Evolutionary conservation across 2,113 vertebrate species (phyloP), one percentile per base, ranked within the genome.

Genomic region (Vulpes ferrilata): DNA sequence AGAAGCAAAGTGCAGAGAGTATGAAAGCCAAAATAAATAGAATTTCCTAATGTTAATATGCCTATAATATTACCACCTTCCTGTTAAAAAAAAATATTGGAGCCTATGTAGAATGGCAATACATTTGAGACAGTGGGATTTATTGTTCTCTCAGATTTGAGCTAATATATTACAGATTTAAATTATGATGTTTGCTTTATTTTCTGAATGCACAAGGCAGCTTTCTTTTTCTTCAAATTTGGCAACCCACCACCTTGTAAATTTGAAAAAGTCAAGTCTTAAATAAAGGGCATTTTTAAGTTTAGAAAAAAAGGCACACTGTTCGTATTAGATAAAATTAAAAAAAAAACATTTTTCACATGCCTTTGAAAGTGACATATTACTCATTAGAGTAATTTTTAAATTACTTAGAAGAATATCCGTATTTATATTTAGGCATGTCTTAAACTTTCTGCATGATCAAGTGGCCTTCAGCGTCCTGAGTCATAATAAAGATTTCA

Each of bases 11-110:
- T 76, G 69, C 87, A 96, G 94, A 91, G 91, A 17, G 15, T 32
- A 20, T 22, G 43, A 79, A 95, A 96, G 92, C 94, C 97, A 98
- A 98, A 97, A 97, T 38, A 97, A 98, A 98, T 35, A 98, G 93
- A 97, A 94, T 91, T 95, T 85, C 92, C 67, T 59, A 90, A 93
- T 1, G 20, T 97, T 95, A 97, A 97, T 85, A 87, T 5, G 6
- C 10, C 94, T 97, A 3, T 95, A 98, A 48, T 88, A 96, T 98
- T 97, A 97, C 95, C 81, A 96, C 65, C 86, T 97, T 98, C 93
- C 96, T 96, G 73, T 91, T 90, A 51, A 67, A 51, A 96, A 35
- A 97, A 97, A 96, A 60, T 53, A 81, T 95, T 84, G 78, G 71
- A 88, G 92, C 87, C 55, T 53, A 25, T n/a, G 10, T 19, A 80